Evolutionary conservation across 2,888 invertebrate genomes (phyloP).

Genomic region (Arge pagana): DNA sequence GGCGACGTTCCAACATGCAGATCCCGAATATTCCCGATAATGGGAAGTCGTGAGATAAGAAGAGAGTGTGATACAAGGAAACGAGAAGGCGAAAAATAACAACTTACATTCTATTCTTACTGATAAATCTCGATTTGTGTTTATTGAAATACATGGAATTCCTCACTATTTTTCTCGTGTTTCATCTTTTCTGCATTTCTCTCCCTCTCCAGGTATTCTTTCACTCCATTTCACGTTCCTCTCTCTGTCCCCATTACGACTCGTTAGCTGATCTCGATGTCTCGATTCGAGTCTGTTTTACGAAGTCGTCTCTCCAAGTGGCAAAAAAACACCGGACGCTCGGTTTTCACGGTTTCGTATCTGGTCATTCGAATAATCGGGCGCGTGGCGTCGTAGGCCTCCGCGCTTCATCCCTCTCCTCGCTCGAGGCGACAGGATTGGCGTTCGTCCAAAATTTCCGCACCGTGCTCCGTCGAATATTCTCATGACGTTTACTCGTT

Average conservation of each 20-base stretch:
- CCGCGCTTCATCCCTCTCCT: slow-evolving; percentile 27
- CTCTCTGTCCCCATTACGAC: no score
- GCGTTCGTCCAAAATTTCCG: neutral
- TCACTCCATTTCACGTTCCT: neutral
- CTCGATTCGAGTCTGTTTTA: neutral
- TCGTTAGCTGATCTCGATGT: neutral
- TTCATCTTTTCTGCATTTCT: neutral
- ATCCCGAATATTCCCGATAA: neutral
- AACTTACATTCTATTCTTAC: no score
- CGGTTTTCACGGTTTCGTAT: slow-evolving; percentile 18
- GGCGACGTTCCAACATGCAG: neutral
- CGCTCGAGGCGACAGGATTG: slow-evolving; percentile 21
- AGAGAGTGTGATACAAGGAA: no score
- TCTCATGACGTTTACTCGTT: no score
- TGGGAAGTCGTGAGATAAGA: no score
- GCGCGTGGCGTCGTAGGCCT: neutral
- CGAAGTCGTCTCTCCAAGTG: no score
- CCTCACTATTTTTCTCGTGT: neutral
- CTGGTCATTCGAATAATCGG: slow-evolving; percentile 40
- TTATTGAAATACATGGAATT: no score
- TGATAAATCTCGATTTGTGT: no score
- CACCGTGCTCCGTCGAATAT: neutral
- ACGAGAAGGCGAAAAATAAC: neutral
- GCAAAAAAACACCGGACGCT: slow-evolving; percentile 2
- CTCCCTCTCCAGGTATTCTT: neutral